Evolutionary conservation across 1,140 invertebrate species (phyloP), one percentile per base, ranked within the genome.

Genomic region (Dendroctonus valens): DNA sequence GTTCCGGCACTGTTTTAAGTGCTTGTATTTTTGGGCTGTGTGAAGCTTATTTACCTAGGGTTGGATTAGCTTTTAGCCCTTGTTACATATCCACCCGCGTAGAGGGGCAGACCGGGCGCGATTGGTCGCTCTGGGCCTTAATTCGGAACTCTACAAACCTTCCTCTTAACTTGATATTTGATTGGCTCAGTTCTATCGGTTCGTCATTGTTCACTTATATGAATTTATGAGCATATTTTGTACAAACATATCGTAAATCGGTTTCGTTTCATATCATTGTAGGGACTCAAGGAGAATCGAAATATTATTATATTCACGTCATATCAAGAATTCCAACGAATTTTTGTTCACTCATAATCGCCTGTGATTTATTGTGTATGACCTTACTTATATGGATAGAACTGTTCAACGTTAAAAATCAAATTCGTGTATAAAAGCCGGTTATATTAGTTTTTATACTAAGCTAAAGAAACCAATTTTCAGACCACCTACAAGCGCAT

Each of bases 1-100:
- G 74, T 77, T 74, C 74, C 74, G 70, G 77, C 77, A 79, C 77
- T 79, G 77, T 79, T 79, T 79, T 79, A 79, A 79, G 77, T 79
- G 77, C 77, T 79, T 77, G 75, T 78, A 76, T 76, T 77, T 78
- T 78, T 76, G 77, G 77, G 77, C 77, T 79, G 77, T 79, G 77
- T 78, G 77, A 79, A 79, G 77, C 77, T 79, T 77, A 71, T 68
- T 67, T 71, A 78, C 73, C 72, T 77, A 77, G 76, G 76, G 76
- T 77, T 78, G 77, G 77, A 79, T 77, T 79, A 78, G 77, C 77
- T 79, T 66, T 79, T 79, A 78, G 76, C 76, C 77, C 77, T 79
- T 75, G 77, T 79, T 79, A 78, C 77, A 77, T 78, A 78, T 78
- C 77, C 77, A 78, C 75, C 76, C 76, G 72, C 74, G 74, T 74